Evolutionary conservation across 2,113 vertebrate species (phyloP), one percentile per base, ranked within the genome.

Genomic region (Hippocampus mohnikei): DNA sequence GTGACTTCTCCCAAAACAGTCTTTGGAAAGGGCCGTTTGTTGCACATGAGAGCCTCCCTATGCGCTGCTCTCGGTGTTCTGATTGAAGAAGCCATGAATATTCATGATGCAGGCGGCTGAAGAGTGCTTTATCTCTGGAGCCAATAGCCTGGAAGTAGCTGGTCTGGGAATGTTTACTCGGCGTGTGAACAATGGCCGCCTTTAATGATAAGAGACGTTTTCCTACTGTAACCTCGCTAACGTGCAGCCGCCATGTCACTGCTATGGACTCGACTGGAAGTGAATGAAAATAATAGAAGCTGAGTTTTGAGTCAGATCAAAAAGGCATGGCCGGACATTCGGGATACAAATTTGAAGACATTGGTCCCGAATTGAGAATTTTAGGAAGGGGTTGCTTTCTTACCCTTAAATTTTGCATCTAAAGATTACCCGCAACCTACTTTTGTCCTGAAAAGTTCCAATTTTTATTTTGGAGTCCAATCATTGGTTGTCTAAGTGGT

Each of bases 61-160:
- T n/a, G 21, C 10, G 40, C 44, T 3, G 73, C 86, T 80, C 74
- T 88, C 75, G 69, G 73, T 16, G n/a, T 12, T 37, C 73, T 77
- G 84, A 90, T 88, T 89, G 87, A 80, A 86, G 84, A 83, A 83
- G 74, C 75, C 66, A 88, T 90, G 86, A 90, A 93, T 91, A 91
- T 92, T 86, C 85, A 90, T 88, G 87, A 89, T 12, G 74, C 69
- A 72, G 67, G 60, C 73, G 55, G 50, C 41, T 66, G 60, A 74
- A 87, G 81, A 66, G 79, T 75, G 66, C 66, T 84, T 67, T 71
- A 69, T 87, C 75, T 90, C 72, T 82, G 61, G 61, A 84, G 71
- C 71, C 83, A 85, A 84, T 71, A 71, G 75, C 75, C 80, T 82
- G 77, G 83, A 86, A 85, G 86, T 88, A 89, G 85, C 81, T 37